Conservation (phyloP, 1,140 invertebrate species). For the Drosophila tani region DNA sequence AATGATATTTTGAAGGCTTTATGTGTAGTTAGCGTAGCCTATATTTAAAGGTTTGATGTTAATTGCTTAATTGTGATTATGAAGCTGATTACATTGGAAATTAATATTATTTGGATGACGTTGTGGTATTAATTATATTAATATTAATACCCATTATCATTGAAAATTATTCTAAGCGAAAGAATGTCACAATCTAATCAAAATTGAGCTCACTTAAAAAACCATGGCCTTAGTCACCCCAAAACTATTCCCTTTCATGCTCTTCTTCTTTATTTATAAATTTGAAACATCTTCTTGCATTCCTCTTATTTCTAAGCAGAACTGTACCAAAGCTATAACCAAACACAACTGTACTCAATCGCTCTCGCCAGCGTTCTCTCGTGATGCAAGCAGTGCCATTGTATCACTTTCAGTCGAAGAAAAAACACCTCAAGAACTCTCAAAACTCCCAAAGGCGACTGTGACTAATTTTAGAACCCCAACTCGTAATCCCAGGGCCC, state of each 20-base stretch:
- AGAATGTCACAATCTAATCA: too few species aligned
- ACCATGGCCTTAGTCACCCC: background rate
- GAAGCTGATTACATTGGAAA: too few species aligned
- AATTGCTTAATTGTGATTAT: background rate
- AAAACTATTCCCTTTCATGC: too few species aligned
- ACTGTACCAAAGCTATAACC: constrained; percentile 27
- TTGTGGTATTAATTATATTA: too few species aligned
- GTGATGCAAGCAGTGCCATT: constrained; percentile 1
- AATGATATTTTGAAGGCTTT: background rate
- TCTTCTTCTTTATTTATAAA: background rate
- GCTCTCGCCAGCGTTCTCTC: background rate
- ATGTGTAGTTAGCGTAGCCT: background rate
- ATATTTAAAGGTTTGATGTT: background rate
- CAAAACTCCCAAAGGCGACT: constrained; percentile 12
- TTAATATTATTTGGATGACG: too few species aligned
- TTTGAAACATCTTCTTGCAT: background rate
- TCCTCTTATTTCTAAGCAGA: constrained; percentile 5
- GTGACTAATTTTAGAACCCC: constrained; percentile 58
- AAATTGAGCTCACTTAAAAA: background rate
- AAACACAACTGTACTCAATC: constrained; percentile 25
- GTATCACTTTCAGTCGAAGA: constrained; percentile 44
- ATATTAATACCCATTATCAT: too few species aligned
- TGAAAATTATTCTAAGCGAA: too few species aligned
- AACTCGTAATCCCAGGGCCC: constrained; percentile 54
- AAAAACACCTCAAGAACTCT: constrained; percentile 46